Percentiles rank a stretch among this genome's conserved stretches.
These are phyloP conservation scores for Taenaris catops DNA, from an alignment of 2,888 invertebrate genomes.

Conservation along the genomic window DNA sequence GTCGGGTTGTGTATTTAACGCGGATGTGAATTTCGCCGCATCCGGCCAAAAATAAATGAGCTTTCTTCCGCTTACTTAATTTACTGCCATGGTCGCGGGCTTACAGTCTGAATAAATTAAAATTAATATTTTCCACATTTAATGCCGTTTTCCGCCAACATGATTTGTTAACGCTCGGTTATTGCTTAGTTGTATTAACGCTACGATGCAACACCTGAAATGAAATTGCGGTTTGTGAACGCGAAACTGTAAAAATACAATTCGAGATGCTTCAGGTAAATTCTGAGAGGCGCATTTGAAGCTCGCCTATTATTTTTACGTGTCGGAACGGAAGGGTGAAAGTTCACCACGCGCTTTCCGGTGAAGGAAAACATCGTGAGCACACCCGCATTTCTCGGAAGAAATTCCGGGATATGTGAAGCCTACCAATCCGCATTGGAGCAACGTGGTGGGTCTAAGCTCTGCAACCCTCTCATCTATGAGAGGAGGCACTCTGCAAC, in stretches of 20 bases:
- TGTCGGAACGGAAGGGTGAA: no score
- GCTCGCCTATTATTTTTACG: no score
- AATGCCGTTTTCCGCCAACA: slow-evolving; percentile 46
- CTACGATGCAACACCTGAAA: slow-evolving; percentile 13
- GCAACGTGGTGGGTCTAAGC: no score
- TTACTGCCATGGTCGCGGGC: slow-evolving; percentile 62
- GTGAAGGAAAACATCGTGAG: no score
- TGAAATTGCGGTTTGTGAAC: slow-evolving; percentile 1
- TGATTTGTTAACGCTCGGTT: slow-evolving; percentile 55
- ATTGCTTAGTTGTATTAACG: slow-evolving; percentile 15
- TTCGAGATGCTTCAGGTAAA: neutral
- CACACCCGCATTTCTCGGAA: no score
- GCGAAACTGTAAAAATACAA: neutral
- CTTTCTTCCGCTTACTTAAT: slow-evolving; percentile 78
- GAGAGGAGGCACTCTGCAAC: no score
- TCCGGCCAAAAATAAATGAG: slow-evolving; percentile 78
- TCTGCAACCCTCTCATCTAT: no score
- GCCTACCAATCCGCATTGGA: no score
- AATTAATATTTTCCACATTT: slow-evolving; percentile 67
- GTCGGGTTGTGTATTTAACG: slow-evolving; percentile 73
- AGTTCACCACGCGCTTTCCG: no score
- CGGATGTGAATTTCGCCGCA: slow-evolving; percentile 75
- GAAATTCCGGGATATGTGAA: no score
- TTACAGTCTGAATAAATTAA: slow-evolving; percentile 68
- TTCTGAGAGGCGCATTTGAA: neutral